Conservation (phyloP, 2,888 invertebrate species). For the Metopia argyrocephala region DNA sequence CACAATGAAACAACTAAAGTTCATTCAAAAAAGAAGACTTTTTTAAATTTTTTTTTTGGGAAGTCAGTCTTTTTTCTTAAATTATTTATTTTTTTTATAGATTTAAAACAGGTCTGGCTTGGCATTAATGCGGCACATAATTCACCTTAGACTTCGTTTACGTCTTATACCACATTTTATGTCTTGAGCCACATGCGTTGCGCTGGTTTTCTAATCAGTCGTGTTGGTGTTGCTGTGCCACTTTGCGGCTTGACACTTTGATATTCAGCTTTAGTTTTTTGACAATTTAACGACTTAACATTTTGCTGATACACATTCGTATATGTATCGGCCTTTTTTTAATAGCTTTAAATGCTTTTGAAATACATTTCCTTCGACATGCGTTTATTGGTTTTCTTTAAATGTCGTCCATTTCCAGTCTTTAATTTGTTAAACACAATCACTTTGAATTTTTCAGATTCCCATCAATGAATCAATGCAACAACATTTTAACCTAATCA, state of each 20-base stretch:
- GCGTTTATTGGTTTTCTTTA: conserved; percentile 6
- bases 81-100: no score
- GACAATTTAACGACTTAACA: conserved; percentile 27
- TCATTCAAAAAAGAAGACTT: not conserved
- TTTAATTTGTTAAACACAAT: conserved; percentile 69
- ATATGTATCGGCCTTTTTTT: conserved; percentile 39
- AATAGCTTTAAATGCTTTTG: conserved; percentile 32
- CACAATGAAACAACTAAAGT: not conserved
- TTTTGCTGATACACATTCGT: conserved; percentile 9
- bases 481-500: not conserved
- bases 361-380: conserved; percentile 37
- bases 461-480: not conserved
- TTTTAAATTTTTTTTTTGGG: no score
- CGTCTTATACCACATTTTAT: conserved; percentile 49
- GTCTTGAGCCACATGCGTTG: conserved; percentile 19
- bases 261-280: conserved; percentile 25
- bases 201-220: conserved; percentile 55
- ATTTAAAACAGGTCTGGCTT: conserved; percentile 23
- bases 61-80: no score
- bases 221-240: conserved; percentile 61
- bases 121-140: conserved; percentile 73
- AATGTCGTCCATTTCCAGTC: conserved; percentile 57
- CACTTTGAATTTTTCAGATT: conserved; percentile 64
- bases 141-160: conserved; percentile 65
- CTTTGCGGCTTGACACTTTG: conserved; percentile 67